Evolutionary conservation across 2,888 invertebrate genomes (phyloP).

Genomic region (Drosophila eohydei): DNA sequence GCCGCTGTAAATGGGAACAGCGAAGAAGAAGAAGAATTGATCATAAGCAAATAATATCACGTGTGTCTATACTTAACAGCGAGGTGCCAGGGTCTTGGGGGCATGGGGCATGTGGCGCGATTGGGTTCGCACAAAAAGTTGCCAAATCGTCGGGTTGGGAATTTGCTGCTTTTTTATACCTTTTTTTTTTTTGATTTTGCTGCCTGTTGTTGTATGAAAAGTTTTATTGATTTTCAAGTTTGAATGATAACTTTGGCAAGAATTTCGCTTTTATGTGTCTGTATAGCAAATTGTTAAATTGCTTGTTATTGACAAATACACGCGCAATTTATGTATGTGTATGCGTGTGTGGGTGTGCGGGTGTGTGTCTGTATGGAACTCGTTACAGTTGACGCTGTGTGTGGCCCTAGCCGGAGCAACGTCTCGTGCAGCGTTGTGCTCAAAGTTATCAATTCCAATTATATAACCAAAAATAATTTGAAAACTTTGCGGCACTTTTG

Average conservation of each 20-base stretch:
- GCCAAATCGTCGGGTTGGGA: constrained; percentile 29
- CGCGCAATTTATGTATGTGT: constrained; percentile 31
- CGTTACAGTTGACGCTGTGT: constrained; percentile 42
- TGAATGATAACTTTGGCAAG: constrained; percentile 79
- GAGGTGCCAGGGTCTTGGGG: background rate
- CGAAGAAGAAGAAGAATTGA: constrained; percentile 5
- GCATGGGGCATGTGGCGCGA: background rate
- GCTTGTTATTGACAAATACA: constrained; percentile 81
- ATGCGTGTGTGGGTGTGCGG: constrained; percentile 11
- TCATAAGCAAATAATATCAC: constrained; percentile 38
- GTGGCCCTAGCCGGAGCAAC: constrained; percentile 13
- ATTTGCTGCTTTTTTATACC: background rate
- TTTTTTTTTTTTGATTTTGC: constrained; percentile 16
- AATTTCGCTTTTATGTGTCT: constrained; percentile 65
- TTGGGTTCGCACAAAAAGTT: constrained; percentile 22
- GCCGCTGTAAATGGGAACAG: constrained; percentile 16
- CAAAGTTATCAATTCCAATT: constrained; percentile 79
- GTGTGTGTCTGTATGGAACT: constrained; percentile 17
- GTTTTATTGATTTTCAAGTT: constrained; percentile 79
- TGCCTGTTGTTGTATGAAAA: constrained; percentile 65
- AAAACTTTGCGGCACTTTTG: constrained; percentile 75
- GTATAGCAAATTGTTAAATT: constrained; percentile 74
- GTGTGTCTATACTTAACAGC: constrained; percentile 21
- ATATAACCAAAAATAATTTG: constrained; percentile 79
- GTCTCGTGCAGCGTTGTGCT: constrained; percentile 47